These are phyloP conservation scores for Grantiella picta DNA, from an alignment of 2,113 vertebrate species.

Conservation along the genomic window DNA sequence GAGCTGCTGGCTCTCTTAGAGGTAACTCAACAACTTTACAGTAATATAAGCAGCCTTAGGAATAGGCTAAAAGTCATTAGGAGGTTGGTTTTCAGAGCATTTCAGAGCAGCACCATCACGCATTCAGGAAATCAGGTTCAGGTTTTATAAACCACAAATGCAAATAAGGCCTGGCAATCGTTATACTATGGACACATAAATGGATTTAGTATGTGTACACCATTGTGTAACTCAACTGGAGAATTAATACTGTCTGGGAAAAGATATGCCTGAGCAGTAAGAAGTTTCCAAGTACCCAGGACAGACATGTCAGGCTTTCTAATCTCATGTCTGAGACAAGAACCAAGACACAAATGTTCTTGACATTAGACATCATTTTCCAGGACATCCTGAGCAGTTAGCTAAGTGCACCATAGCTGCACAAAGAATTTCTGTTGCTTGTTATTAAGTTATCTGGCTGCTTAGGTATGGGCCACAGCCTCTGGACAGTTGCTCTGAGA, in stretches of 20 bases:
- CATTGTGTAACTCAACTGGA: background rate
- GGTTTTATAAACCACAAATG: conserved; percentile 33
- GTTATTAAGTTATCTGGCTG: background rate
- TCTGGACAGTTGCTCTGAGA: background rate
- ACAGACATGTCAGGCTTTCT: background rate
- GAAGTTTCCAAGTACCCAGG: background rate
- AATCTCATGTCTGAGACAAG: background rate
- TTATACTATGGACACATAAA: background rate
- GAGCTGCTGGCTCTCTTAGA: background rate
- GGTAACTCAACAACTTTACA: background rate
- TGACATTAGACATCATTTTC: background rate
- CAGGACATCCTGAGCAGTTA: background rate
- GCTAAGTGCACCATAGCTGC: background rate
- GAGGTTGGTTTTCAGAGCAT: background rate
- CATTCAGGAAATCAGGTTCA: background rate
- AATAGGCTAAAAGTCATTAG: conserved; percentile 1
- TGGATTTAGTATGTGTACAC: background rate
- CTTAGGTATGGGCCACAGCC: background rate
- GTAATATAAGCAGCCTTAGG: background rate
- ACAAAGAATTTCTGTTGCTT: background rate
- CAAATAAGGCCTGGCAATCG: conserved; percentile 10
- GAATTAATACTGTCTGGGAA: background rate
- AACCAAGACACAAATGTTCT: background rate
- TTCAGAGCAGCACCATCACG: background rate
- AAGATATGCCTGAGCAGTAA: background rate